Conservation (phyloP, 1,140 invertebrate species). For the honey bee (Apis mellifera) region Amel_HAv3.1 CM009942.2:4220001-4220500, state of each 20-base stretch:
- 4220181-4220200: background rate
- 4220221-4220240: too few species aligned
- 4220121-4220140: slow-evolving; percentile 74
- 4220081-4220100: slow-evolving; percentile 79
- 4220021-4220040: slow-evolving; percentile 54
- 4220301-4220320: slow-evolving; percentile 33
- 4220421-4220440: too few species aligned
- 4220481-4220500: too few species aligned
- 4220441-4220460: too few species aligned
- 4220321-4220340: background rate
- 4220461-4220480: too few species aligned
- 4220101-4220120: slow-evolving; percentile 77
- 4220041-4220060: slow-evolving; percentile 64
- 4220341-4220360: slow-evolving; percentile 16
- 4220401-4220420: background rate
- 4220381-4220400: background rate
- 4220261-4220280: background rate
- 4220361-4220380: slow-evolving; percentile 5
- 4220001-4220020: slow-evolving; percentile 48
- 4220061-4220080: slow-evolving; percentile 79
- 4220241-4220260: background rate
- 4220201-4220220: background rate
- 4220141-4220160: slow-evolving; percentile 77
- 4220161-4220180: slow-evolving; percentile 74
- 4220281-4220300: background rate